Evolutionary conservation across 2,888 invertebrate species (phyloP), one percentile per base, ranked within the genome.

Genomic region (Macrosiphum euphorbiae): DNA sequence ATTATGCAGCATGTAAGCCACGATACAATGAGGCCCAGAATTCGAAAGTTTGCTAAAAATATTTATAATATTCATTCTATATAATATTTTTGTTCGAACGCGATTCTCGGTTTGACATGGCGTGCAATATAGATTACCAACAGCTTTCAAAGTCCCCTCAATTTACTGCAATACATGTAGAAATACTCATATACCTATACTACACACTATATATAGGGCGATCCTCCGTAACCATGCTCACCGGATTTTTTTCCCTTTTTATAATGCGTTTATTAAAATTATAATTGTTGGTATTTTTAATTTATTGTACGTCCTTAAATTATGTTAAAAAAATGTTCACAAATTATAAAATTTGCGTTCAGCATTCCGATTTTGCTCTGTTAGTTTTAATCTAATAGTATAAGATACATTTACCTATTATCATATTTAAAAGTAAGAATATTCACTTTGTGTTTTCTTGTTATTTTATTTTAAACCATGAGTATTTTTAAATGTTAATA

Each of bases 31-130:
- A n/a, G 13, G 3, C 67, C n/a, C n/a, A n/a, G n/a, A 67, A 67
- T 67, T 67, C 67, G 67, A 67, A 67, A 67, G 67, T n/a, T n/a
- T 67, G 13, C 67, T 67, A 67, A 67, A 67, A n/a, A 67, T 67
- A 67, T n/a, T 67, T 67, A 4, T 67, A 44, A 58, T 10, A n/a
- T n/a, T 67, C n/a, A 13, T 61, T 67, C 67, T 67, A 67, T 67
- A n/a, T n/a, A 1, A 4, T 67, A 67, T n/a, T 5, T 5, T n/a
- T 67, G 16, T 67, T 67, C 16, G 16, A 67, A 67, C 16, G 16
- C n/a, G 67, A 67, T 67, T 67, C n/a, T 67, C 67, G 16, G 13
- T 67, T 67, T 16, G n/a, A 13, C 67, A 67, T 13, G n/a, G 11
- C 20, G 13, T 67, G 16, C n/a, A 67, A n/a, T 4, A 67, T 4